Conservation (phyloP, 2,797 vertebrate species). For the Falco concolor region DNA sequence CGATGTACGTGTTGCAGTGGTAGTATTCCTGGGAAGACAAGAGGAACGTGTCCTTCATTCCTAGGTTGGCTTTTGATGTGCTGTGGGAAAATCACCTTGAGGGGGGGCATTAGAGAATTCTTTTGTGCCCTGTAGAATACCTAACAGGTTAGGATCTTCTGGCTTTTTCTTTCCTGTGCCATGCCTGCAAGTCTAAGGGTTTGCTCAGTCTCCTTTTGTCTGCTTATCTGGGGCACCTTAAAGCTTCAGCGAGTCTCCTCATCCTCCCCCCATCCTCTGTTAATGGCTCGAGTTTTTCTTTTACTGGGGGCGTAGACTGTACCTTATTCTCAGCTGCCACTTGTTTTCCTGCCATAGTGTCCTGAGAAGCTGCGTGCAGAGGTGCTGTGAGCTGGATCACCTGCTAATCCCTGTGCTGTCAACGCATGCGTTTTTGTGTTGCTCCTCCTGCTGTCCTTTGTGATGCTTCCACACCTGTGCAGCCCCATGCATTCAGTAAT, state of each 20-base stretch:
- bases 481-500: too few species aligned
- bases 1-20: neutral
- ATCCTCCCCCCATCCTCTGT: neutral
- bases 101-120: too few species aligned
- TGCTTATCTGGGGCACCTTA: neutral
- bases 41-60: neutral
- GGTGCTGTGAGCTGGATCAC: neutral
- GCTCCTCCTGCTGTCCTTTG: neutral
- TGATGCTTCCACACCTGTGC: neutral
- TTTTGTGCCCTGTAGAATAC: neutral
- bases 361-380: neutral
- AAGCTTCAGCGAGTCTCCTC: neutral
- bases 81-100: too few species aligned
- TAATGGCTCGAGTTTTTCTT: neutral
- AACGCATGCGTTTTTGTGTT: accelerated
- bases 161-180: neutral
- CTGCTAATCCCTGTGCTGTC: neutral
- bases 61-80: neutral
- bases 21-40: neutral
- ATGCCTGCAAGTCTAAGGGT: neutral
- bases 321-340: neutral
- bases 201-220: neutral
- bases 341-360: neutral
- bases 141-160: neutral
- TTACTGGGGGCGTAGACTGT: neutral